phyloP scores from a whole-genome alignment of 2,113 vertebrate genomes.

The Tylochromis polylepis region DNA sequence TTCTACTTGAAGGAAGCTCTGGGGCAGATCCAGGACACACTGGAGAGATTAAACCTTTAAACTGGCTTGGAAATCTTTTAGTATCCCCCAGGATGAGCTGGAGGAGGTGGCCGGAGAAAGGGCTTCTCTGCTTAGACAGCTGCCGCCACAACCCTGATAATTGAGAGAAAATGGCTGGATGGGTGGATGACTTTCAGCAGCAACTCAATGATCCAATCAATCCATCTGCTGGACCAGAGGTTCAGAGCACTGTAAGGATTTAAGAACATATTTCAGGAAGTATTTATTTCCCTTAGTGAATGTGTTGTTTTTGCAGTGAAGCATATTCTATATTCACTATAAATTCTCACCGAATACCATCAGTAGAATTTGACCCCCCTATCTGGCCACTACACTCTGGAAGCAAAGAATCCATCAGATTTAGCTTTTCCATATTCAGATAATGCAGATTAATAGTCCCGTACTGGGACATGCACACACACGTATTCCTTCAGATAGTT shows the following conservation, averaged over 20 bases:
- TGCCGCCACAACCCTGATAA: background rate
- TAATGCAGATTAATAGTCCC: conserved; percentile 56
- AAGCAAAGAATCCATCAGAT: conserved; percentile 43
- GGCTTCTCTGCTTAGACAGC: fast-evolving
- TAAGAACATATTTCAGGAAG: background rate
- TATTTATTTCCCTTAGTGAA: background rate
- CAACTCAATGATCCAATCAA: background rate
- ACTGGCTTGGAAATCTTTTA: background rate
- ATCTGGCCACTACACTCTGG: background rate
- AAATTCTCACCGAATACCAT: background rate
- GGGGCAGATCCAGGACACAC: background rate
- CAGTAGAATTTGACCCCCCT: conserved; percentile 26
- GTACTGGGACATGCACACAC: conserved; percentile 10
- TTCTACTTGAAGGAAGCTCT: background rate
- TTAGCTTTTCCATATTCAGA: conserved; percentile 40
- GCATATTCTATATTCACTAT: background rate
- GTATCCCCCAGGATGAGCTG: background rate
- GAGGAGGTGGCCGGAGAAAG: background rate
- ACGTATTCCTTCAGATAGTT: conserved; percentile 18
- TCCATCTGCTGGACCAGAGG: background rate
- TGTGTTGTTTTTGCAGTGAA: conserved; percentile 12
- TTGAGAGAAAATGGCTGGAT: background rate
- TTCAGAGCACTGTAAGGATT: background rate
- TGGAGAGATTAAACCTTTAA: background rate
- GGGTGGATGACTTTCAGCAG: background rate